phyloP scores from a whole-genome alignment of 2,888 invertebrate genomes.

The Torymus auratus region DNA sequence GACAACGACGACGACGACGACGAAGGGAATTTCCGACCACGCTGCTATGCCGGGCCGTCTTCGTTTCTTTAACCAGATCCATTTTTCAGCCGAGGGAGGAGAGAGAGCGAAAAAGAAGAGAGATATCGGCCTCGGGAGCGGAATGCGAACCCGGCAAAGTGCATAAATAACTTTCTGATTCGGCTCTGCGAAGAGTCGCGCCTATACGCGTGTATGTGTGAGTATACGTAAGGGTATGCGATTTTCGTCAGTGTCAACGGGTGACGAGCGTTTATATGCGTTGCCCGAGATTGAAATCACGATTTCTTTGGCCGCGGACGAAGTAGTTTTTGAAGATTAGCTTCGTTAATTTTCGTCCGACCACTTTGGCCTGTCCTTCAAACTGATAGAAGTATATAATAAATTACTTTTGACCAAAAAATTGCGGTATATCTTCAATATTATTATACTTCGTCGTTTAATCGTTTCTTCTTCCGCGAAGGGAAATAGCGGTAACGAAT shows the following conservation, averaged over 20 bases:
- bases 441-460: too few relatives aligned
- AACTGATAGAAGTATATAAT: too few relatives aligned
- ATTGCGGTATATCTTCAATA: too few relatives aligned
- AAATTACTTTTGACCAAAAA: too few relatives aligned
- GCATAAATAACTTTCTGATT: conserved; percentile 63
- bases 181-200: conserved; percentile 16
- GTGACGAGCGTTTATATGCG: neutral
- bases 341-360: too few relatives aligned
- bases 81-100: conserved; percentile 33
- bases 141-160: conserved; percentile 60
- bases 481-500: too few relatives aligned
- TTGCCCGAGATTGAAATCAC: neutral
- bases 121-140: conserved; percentile 38
- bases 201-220: conserved; percentile 2
- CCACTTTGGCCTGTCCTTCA: too few relatives aligned
- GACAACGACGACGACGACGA: conserved; percentile 24
- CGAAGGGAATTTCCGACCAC: conserved; percentile 25
- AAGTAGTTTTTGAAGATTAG: too few relatives aligned
- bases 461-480: too few relatives aligned
- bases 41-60: neutral
- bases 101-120: conserved; percentile 1
- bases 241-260: conserved; percentile 16
- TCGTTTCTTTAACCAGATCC: conserved; percentile 17
- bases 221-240: neutral
- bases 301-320: neutral